Evolutionary conservation across 2,888 invertebrate genomes (phyloP).

Genomic region (Beris chalybata): DNA sequence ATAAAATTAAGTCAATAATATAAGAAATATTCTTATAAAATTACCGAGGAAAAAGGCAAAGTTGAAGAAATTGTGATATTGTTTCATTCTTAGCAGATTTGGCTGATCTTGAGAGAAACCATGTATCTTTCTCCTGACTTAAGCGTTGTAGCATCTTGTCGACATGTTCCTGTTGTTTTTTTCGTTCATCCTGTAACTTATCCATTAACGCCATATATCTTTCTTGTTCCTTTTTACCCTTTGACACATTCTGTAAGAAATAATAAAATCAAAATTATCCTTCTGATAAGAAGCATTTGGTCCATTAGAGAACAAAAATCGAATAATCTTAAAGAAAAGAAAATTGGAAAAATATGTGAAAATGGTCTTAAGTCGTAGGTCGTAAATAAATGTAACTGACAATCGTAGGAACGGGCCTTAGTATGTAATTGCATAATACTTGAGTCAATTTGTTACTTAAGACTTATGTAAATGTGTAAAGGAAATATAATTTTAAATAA

Average conservation of each 20-base stretch:
- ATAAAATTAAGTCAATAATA: neutral
- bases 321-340: neutral
- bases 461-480: too few relatives aligned
- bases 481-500: too few relatives aligned
- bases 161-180: constrained; percentile 92
- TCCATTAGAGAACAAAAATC: too few relatives aligned
- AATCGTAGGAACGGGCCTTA: too few relatives aligned
- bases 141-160: constrained; percentile 76
- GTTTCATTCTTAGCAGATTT: constrained; percentile 95
- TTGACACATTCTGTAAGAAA: constrained; percentile 65
- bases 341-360: constrained; percentile 1
- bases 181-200: constrained; percentile 91
- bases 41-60: constrained; percentile 89
- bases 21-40: neutral
- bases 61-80: constrained; percentile 92
- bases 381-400: too few relatives aligned
- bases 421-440: too few relatives aligned
- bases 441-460: too few relatives aligned
- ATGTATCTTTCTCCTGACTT: constrained; percentile 77
- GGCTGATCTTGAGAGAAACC: constrained; percentile 83
- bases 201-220: constrained; percentile 85
- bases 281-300: too few relatives aligned
- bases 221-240: constrained; percentile 94
- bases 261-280: constrained; percentile 24
- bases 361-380: too few relatives aligned